Evolutionary conservation across 2,797 vertebrate species (phyloP).

Genomic region (Hemibagrus guttatus): DNA sequence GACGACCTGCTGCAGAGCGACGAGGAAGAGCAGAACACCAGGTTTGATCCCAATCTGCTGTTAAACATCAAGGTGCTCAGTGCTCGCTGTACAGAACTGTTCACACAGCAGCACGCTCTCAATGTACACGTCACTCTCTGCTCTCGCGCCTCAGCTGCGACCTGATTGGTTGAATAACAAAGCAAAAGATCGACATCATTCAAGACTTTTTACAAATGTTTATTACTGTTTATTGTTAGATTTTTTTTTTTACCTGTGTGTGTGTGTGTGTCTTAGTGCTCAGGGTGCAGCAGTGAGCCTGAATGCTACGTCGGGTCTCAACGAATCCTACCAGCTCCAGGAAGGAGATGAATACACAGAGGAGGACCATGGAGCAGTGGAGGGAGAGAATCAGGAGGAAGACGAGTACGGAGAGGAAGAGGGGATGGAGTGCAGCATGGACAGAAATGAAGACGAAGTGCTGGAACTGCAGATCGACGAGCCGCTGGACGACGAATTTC

Average conservation of each 20-base stretch:
- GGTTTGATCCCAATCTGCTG: constrained; percentile 55
- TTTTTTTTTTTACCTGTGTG: neutral
- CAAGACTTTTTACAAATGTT: too few species aligned
- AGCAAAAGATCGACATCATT: neutral
- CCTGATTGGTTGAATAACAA: neutral
- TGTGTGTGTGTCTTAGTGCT: constrained; percentile 68
- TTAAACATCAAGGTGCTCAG: neutral
- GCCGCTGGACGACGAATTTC: constrained; percentile 91
- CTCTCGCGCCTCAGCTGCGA: neutral
- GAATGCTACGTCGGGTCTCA: constrained; percentile 77
- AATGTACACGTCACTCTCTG: too few species aligned
- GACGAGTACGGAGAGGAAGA: constrained; percentile 78
- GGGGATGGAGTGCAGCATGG: constrained; percentile 82
- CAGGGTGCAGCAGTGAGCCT: constrained; percentile 80
- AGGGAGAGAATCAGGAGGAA: constrained; percentile 57
- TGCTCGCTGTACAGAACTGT: neutral
- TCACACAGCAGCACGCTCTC: neutral
- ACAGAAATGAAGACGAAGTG: constrained; percentile 87
- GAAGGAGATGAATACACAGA: constrained; percentile 79
- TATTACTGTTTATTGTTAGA: neutral
- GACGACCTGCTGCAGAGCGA: constrained; percentile 98
- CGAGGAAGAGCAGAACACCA: constrained; percentile 82
- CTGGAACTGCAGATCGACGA: constrained; percentile 96
- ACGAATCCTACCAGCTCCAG: constrained; percentile 79
- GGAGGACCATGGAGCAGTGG: constrained; percentile 74